These are phyloP conservation scores for Dendronephthya gigantea DNA, from an alignment of 64 coral and sea anemone species.

Conservation along the genomic window DNA sequence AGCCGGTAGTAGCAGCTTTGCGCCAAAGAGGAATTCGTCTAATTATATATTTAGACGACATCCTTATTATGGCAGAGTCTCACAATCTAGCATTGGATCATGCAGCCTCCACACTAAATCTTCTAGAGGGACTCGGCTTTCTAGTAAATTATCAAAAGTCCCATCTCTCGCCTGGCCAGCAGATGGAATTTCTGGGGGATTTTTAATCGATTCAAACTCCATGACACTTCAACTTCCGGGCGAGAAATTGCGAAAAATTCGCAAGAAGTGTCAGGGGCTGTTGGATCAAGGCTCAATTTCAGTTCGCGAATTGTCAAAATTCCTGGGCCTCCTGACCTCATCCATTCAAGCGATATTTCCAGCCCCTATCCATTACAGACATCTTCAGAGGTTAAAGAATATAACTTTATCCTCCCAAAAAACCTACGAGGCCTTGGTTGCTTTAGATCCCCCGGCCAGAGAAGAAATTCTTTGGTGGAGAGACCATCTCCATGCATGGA, in stretches of 20 bases:
- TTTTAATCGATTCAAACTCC: background rate
- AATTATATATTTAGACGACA: slow-evolving; percentile 13
- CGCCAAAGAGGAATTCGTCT: background rate
- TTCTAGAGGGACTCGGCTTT: slow-evolving; percentile 4
- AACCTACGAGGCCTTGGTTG: background rate
- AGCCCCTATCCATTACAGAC: slow-evolving; percentile 2
- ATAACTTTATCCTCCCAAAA: background rate
- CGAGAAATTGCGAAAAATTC: slow-evolving; percentile 8
- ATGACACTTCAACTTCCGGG: background rate
- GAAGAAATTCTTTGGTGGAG: slow-evolving; percentile 20
- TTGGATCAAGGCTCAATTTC: background rate
- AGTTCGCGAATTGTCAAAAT: background rate
- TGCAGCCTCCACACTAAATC: background rate
- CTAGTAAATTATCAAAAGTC: background rate
- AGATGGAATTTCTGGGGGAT: background rate
- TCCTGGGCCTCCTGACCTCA: background rate
- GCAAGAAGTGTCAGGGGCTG: background rate
- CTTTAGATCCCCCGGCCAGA: background rate
- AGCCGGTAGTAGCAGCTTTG: background rate
- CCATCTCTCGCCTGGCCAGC: background rate
- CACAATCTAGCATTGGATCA: background rate
- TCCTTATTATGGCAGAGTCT: background rate
- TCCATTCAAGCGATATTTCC: slow-evolving; percentile 7
- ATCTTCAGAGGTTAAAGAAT: slow-evolving; percentile 1
- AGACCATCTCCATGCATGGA: background rate